These are phyloP conservation scores for Novumbra hubbsi DNA, from an alignment of 2,797 vertebrate species.

Conservation along the genomic window DNA sequence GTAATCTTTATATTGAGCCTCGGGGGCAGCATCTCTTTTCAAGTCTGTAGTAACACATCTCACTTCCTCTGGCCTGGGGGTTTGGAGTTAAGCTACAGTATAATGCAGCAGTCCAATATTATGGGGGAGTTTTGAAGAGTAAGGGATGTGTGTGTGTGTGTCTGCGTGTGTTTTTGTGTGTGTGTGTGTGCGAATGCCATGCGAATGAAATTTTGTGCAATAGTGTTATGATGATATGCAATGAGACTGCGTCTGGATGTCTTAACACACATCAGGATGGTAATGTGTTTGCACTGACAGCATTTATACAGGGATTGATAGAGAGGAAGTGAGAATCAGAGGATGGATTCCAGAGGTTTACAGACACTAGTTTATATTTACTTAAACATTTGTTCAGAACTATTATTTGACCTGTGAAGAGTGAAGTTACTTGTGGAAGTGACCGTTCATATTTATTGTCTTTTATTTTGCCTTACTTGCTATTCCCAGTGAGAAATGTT, in stretches of 20 bases:
- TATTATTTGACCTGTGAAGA: conserved; percentile 62
- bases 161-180: conserved; percentile 8
- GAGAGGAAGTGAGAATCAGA: conserved; percentile 21
- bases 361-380: conserved; percentile 67
- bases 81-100: conserved; percentile 13
- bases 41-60: conserved; percentile 37
- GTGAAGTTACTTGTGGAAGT: conserved; percentile 63
- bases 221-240: conserved; percentile 73
- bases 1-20: conserved; percentile 16
- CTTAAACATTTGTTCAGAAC: conserved; percentile 55
- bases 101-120: background rate
- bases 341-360: conserved; percentile 43
- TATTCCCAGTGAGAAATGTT: conserved; percentile 44
- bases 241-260: conserved; percentile 62
- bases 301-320: conserved; percentile 53
- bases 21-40: conserved; percentile 32
- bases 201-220: conserved; percentile 64
- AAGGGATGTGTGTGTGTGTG: conserved; percentile 18
- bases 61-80: conserved; percentile 36
- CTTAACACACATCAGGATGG: conserved; percentile 49
- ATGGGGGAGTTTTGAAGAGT: background rate
- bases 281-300: conserved; percentile 67
- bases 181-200: conserved; percentile 54
- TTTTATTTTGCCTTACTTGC: conserved; percentile 51
- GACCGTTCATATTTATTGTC: conserved; percentile 65